Percentiles rank a stretch among this genome's conserved stretches.
phyloP scores from a whole-genome alignment of 1,140 invertebrate species.

The Zaprionus africanus region DNA sequence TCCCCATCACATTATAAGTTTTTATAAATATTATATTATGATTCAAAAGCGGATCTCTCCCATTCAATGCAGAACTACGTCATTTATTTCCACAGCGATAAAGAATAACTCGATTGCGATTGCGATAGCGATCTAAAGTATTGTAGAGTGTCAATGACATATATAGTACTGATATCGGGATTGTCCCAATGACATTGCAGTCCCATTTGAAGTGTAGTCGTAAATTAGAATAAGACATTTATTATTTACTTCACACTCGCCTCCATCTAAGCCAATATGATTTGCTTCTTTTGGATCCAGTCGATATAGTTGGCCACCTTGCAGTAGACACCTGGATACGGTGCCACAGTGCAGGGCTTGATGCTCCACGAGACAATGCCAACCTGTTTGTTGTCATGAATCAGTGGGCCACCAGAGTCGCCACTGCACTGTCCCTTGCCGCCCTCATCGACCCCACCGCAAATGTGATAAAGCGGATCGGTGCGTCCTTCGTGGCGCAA shows the following conservation, averaged over 20 bases:
- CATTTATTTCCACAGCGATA: not conserved
- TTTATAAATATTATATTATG: not conserved
- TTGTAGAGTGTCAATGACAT: not conserved
- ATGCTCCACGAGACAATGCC: conserved; percentile 85
- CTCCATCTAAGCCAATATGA: conserved; percentile 60
- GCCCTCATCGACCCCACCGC: conserved; percentile 83
- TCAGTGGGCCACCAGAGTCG: conserved; percentile 85
- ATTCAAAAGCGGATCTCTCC: not conserved
- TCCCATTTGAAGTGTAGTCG: not conserved
- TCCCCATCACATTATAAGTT: not conserved
- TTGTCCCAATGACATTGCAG: not conserved
- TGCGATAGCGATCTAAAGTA: not conserved
- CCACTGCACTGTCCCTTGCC: conserved; percentile 85
- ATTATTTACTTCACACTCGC: conserved; percentile 23
- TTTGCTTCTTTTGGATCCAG: conserved; percentile 82
- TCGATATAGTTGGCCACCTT: conserved; percentile 84
- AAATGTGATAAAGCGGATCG: conserved; percentile 76
- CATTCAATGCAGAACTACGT: not conserved
- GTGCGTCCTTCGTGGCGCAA: conserved; percentile 56
- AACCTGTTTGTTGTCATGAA: conserved; percentile 69
- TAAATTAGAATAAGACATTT: conserved; percentile 1
- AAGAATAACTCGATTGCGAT: not conserved
- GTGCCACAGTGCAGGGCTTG: conserved; percentile 84
- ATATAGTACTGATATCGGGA: not conserved
- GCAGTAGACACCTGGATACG: conserved; percentile 85